A percentile compares a stretch with the other conserved stretches of the same genome.
phyloP scores from a whole-genome alignment of 1,140 invertebrate genomes.

The Lanistes nyassanus region DNA sequence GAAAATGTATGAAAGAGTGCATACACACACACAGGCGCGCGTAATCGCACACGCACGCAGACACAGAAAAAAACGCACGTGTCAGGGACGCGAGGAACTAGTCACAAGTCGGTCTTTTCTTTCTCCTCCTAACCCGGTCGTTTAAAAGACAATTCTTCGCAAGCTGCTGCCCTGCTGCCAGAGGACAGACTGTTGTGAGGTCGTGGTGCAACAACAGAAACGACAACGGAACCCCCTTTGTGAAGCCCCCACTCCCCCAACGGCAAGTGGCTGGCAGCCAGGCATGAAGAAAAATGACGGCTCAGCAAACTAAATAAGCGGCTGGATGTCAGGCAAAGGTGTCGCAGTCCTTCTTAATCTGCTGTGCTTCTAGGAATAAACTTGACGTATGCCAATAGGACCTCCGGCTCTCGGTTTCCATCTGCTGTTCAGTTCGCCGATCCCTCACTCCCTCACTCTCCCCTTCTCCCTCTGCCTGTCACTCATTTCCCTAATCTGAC shows the following conservation, averaged over 20 bases:
- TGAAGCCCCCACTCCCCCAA: no score
- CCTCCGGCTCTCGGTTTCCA: constrained; percentile 1
- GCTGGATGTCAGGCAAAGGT: not conserved
- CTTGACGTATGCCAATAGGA: not conserved
- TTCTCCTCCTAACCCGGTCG: not conserved
- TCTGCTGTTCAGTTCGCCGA: constrained; percentile 9
- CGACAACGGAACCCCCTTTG: no score
- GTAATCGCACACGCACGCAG: not conserved
- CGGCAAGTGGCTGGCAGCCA: not conserved
- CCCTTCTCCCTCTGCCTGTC: constrained; percentile 7
- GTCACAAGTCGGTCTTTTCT: not conserved
- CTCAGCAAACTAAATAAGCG: not conserved
- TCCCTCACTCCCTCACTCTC: constrained; percentile 10
- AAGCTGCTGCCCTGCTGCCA: not conserved
- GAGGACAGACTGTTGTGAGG: no score
- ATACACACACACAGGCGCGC: constrained; percentile 8
- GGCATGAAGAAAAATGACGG: not conserved
- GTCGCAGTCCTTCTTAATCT: not conserved
- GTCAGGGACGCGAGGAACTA: not conserved
- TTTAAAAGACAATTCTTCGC: not conserved
- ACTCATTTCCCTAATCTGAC: not conserved
- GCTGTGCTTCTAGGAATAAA: not conserved
- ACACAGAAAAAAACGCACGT: not conserved
- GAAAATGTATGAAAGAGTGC: not conserved
- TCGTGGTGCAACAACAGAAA: no score